A percentile compares a stretch with the other conserved stretches of the same genome.
phyloP scores from a whole-genome alignment of 2,797 vertebrate species.

The Poecilia gillii region DNA sequence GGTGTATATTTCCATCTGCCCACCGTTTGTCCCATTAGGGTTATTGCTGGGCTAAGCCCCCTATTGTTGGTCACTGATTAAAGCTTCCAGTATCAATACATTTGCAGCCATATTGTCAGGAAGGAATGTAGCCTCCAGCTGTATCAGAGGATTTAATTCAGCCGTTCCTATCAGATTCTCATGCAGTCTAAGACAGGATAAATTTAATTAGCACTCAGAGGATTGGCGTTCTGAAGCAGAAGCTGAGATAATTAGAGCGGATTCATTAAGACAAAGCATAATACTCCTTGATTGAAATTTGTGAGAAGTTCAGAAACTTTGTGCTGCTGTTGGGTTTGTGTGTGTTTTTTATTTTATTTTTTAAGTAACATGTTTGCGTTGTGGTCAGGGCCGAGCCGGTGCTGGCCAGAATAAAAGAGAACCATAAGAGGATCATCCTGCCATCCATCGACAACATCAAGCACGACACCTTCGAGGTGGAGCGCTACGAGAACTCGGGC shows the following conservation, averaged over 20 bases:
- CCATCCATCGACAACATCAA: conserved; percentile 99
- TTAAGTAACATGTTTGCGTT: background rate
- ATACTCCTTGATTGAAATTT: conserved; percentile 34
- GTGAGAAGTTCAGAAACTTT: background rate
- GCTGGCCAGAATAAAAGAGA: conserved; percentile 93
- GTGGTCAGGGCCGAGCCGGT: conserved; percentile 91
- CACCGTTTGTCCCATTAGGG: background rate
- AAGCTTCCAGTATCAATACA: background rate
- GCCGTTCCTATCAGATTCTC: conserved; percentile 4
- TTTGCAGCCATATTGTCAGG: background rate
- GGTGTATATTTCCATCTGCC: background rate
- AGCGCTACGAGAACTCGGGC: conserved; percentile 93
- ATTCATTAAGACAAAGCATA: conserved; percentile 5
- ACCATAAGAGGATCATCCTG: conserved; percentile 90
- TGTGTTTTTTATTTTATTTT: background rate
- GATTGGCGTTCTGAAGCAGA: background rate
- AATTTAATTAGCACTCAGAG: background rate
- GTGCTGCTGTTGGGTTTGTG: background rate
- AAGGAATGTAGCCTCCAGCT: background rate
- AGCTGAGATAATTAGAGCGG: background rate
- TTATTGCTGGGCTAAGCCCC: background rate
- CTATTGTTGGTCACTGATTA: background rate
- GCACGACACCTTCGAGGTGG: conserved; percentile 93
- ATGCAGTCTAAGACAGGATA: background rate
- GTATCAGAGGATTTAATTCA: background rate